Conservation (phyloP, 2,888 invertebrate species). For the Omphaloscelis lunosa region DNA sequence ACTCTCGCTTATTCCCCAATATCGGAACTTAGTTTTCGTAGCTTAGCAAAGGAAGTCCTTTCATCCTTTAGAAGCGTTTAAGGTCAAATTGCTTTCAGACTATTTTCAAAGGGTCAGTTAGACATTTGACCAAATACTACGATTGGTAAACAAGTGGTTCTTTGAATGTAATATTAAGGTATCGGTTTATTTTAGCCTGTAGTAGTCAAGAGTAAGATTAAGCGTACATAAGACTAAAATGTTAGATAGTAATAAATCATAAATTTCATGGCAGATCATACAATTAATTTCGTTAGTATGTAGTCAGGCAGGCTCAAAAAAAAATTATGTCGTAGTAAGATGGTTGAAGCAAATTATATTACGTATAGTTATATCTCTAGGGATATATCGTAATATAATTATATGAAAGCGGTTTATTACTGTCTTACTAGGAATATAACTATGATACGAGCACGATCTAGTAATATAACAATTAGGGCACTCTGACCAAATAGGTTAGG, state of each 20-base stretch:
- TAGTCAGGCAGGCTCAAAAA: background rate
- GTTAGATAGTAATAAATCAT: background rate
- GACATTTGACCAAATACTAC: slow-evolving; percentile 22
- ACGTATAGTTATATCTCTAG: too few relatives aligned
- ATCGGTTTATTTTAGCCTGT: slow-evolving; percentile 9
- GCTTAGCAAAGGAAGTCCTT: background rate
- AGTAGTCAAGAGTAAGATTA: background rate
- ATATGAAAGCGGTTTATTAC: too few relatives aligned
- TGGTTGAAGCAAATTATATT: too few relatives aligned
- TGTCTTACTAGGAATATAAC: too few relatives aligned
- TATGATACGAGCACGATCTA: too few relatives aligned
- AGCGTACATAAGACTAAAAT: background rate
- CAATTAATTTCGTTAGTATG: background rate
- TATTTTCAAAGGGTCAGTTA: slow-evolving; percentile 22
- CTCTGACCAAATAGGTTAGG: too few relatives aligned
- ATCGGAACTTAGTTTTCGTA: background rate
- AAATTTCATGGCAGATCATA: background rate
- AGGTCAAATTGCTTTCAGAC: slow-evolving; percentile 38
- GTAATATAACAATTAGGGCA: too few relatives aligned
- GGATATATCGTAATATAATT: too few relatives aligned
- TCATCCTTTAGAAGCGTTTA: slow-evolving; percentile 17
- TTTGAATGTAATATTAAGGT: background rate
- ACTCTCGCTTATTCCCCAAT: background rate
- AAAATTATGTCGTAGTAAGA: too few relatives aligned
- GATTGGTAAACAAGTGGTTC: slow-evolving; percentile 10